Evolutionary conservation across 2,113 vertebrate species (phyloP), one percentile per base, ranked within the genome.

Genomic region (Lampris incognitus): DNA sequence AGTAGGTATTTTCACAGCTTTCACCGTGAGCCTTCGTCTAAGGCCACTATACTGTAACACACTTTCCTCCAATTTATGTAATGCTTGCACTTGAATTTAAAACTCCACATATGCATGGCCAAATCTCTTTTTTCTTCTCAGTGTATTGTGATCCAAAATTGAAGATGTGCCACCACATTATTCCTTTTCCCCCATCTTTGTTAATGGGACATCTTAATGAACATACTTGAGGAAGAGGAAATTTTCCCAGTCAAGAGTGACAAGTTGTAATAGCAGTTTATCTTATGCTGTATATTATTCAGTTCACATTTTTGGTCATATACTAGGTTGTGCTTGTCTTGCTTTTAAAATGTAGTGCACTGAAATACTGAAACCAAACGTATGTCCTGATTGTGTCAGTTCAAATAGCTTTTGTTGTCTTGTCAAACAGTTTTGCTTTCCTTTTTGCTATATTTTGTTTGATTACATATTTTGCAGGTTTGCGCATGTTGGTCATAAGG

Each of bases 51-150:
- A 82, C 24, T 24, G 24, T 24, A 24, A 24, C 24, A 24, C 24
- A 83, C 78, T 64, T 63, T 66, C 69, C 79, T 79, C 37, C 38
- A 60, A 73, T 81, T 85, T 75, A 81, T 85, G 77, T 83, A 76
- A 83, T 85, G 85, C 86, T 91, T 83, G 85, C 85, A 87, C 83
- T 87, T 71, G 42, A 82, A 85, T 62, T 91, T 76, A 86, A 74
- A 88, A 78, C 73, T 65, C 74, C 79, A 59, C 78, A 78, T 84
- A 83, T 90, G 91, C 92, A 92, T 93, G 91, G 87, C 87, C 85
- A 86, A 88, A 87, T 84, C 85, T 46, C 42, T 42, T 69, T 59
- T 82, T 59, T 60, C 50, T 55, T 89, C 73, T 88, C 70, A 73
- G 38, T 69, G 78, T 88, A 69, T 79, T 78, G 83, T 89, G 70